phyloP scores from a whole-genome alignment of 2,888 invertebrate species.

The Dasypogon diadema region DNA sequence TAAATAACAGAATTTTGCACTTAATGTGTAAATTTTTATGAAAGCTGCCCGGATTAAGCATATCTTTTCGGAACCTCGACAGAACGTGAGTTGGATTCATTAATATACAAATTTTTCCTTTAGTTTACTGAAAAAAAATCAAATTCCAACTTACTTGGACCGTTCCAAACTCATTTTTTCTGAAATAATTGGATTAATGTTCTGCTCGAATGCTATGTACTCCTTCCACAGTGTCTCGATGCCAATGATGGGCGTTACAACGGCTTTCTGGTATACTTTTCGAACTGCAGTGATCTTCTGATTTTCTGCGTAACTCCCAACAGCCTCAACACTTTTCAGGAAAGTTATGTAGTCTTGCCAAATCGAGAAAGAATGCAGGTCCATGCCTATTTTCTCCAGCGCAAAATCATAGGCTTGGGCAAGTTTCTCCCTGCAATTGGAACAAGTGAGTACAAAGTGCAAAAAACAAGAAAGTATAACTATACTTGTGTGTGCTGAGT shows the following conservation, averaged over 20 bases:
- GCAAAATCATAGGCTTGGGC: conserved; percentile 99
- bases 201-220: conserved; percentile 96
- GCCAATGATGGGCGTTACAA: conserved; percentile 96
- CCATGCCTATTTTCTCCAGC: conserved; percentile 98
- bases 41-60: too few relatives aligned
- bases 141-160: conserved; percentile 72
- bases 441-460: neutral
- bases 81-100: neutral
- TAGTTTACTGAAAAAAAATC: neutral
- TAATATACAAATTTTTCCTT: neutral
- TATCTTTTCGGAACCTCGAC: too few relatives aligned
- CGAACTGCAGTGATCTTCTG: conserved; percentile 98
- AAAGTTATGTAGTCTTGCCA: conserved; percentile 99
- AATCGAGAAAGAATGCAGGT: conserved; percentile 95
- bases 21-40: too few relatives aligned
- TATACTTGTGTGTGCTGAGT: conserved; percentile 91
- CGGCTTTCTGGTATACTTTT: conserved; percentile 95
- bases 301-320: conserved; percentile 99
- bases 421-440: conserved; percentile 86
- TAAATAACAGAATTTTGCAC: too few relatives aligned
- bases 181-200: conserved; percentile 82
- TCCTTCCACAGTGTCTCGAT: conserved; percentile 98
- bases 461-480: neutral
- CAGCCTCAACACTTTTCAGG: conserved; percentile 94
- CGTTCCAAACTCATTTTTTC: conserved; percentile 98